A percentile compares a stretch with the other conserved stretches of the same genome.
These are phyloP conservation scores for Casuarius casuarius DNA, from an alignment of 2,113 vertebrate genomes.

Conservation along the genomic window DNA sequence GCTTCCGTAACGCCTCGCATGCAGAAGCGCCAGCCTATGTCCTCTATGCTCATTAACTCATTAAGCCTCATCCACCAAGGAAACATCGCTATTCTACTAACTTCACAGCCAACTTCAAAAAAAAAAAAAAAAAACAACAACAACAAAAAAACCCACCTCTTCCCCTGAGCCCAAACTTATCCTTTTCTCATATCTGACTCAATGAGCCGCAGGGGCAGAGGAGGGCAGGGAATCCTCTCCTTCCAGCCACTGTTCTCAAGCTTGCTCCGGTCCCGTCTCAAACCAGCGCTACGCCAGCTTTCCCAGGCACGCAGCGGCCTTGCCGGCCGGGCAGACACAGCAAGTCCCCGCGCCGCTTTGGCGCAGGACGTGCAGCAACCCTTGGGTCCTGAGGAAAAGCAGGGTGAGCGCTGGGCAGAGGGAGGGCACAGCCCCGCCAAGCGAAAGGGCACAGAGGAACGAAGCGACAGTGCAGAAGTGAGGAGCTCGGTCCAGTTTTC, in stretches of 20 bases:
- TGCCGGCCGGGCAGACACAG: neutral
- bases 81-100: neutral
- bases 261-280: neutral
- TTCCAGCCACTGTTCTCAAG: neutral
- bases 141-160: neutral
- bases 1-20: neutral
- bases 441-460: neutral
- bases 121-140: neutral
- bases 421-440: neutral
- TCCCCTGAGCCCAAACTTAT: neutral
- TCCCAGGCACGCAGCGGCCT: neutral
- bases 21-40: neutral
- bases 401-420: neutral
- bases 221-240: neutral
- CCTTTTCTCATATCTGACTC: neutral
- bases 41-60: neutral
- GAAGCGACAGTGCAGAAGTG: neutral
- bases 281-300: neutral
- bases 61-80: neutral
- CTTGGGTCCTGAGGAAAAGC: neutral
- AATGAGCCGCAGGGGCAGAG: neutral
- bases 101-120: neutral
- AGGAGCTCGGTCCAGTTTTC: neutral
- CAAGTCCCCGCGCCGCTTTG: neutral
- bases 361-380: rapidly evolving